Base-by-base conservation (phyloP, 2,113 vertebrate genomes). In the Cairina moschata region DNA sequence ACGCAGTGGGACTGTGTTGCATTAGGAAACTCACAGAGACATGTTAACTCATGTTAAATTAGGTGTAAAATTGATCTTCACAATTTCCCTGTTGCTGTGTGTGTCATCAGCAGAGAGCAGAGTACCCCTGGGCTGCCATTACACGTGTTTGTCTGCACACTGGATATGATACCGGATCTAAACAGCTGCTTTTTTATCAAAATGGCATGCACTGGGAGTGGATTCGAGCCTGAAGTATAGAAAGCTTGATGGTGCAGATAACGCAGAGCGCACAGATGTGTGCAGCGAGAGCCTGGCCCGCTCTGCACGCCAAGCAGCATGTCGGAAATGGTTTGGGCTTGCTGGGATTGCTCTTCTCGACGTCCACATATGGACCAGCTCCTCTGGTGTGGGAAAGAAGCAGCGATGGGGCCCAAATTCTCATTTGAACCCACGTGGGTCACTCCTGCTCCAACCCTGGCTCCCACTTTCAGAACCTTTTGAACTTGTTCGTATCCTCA, bases 1-100 rank as follows among this genome's bases (percentile, higher is more conserved):
- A 22, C 2, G 1, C 54, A 36, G 68, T 25, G 84, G 82, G 83
- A 17, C 79, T 56, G 86, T 11, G 36, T 59, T 73, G 38, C 38
- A 11, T 84, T 40, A 63, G 93, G 82, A 76, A 68, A 56, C 23
- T 32, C 11, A 13, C 8, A 23, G 56, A 62, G 77, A 75, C 75
- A 54, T 32, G 78, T 54, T 68, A 81, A 76, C 87, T 83, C 52
- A 9, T 31, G 85, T 71, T 87, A 93, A 94, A 87, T 89, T 22
- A 26, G 87, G 93, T 93, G 91, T 90, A 92, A 97, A 89, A 88
- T 66, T 22, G 55, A 85, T 66, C 78, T 78, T 87, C n/a, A 3
- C 78, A 5, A 69, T 88, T 79, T 80, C 71, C 71, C 32, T 4
- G 3, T 62, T 34, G 77, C 90, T 54, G 36, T 60, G 11, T 18